phyloP scores from a whole-genome alignment of 2,888 invertebrate genomes.

The Harmothoe impar region DNA sequence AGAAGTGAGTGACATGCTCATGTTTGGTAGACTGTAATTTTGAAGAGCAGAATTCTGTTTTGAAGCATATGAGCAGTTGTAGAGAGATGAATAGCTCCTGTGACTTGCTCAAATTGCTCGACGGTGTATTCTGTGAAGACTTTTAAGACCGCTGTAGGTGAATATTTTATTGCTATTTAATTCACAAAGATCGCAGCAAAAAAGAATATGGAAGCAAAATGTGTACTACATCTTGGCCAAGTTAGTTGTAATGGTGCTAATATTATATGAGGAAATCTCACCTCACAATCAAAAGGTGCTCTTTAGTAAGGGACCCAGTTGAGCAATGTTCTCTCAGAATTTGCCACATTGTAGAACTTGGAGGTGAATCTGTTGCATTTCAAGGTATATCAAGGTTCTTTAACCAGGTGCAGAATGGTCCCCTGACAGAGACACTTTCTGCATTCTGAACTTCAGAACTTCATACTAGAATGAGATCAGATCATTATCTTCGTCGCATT shows the following conservation, averaged over 20 bases:
- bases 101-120: neutral
- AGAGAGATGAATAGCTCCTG: neutral
- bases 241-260: neutral
- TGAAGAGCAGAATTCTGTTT: neutral
- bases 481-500: neutral
- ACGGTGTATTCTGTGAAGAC: neutral
- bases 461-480: too few species aligned
- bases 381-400: too few species aligned
- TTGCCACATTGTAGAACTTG: neutral
- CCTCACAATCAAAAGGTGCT: constrained; percentile 9
- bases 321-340: neutral
- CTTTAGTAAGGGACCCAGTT: neutral
- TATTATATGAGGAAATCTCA: constrained; percentile 13
- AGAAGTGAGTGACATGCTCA: neutral
- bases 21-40: neutral
- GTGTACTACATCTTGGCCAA: constrained; percentile 13
- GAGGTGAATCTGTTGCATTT: too few species aligned
- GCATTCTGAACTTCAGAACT: too few species aligned
- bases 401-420: too few species aligned
- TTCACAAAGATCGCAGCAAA: neutral
- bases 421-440: too few species aligned
- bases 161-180: neutral
- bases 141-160: neutral
- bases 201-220: neutral
- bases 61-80: neutral